A percentile compares a stretch with the other conserved stretches of the same genome.
These are phyloP conservation scores for Tinea trinotella DNA, from an alignment of 2,888 invertebrate genomes.

Conservation along the genomic window DNA sequence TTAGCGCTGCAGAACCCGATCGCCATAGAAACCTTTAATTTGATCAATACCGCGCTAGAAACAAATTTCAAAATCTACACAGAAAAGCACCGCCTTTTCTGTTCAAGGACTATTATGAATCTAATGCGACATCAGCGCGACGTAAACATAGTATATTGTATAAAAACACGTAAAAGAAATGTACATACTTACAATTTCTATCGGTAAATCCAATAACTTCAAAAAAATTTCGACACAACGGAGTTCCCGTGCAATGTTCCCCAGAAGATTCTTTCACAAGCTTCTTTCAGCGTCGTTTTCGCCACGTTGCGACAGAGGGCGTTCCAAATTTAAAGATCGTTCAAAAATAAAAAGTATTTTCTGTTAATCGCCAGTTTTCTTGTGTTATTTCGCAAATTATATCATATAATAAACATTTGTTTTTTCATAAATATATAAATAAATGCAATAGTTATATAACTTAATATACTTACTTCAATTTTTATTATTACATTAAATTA, in stretches of 20 bases:
- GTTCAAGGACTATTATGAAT: neutral
- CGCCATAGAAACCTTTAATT: slow-evolving; percentile 54
- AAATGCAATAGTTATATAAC: too few relatives aligned
- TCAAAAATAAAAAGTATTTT: slow-evolving; percentile 31
- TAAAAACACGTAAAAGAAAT: slow-evolving; percentile 23
- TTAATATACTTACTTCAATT: too few relatives aligned
- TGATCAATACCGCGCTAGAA: slow-evolving; percentile 43
- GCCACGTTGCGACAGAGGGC: slow-evolving; percentile 53
- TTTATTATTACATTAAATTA: too few relatives aligned
- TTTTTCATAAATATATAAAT: too few relatives aligned
- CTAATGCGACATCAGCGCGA: neutral
- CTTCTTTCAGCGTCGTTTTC: slow-evolving; percentile 61
- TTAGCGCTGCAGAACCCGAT: slow-evolving; percentile 36
- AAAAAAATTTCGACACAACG: slow-evolving; percentile 68
- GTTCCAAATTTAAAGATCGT: slow-evolving; percentile 57
- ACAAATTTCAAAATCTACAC: neutral
- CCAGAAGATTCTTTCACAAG: slow-evolving; percentile 71
- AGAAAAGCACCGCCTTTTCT: neutral
- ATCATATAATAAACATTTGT: too few relatives aligned
- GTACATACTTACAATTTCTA: slow-evolving; percentile 60
- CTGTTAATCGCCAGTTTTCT: neutral
- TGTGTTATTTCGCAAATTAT: too few relatives aligned
- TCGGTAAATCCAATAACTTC: slow-evolving; percentile 57
- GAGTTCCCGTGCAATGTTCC: slow-evolving; percentile 51
- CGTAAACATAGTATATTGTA: neutral